These are phyloP conservation scores for Bombus pascuorum DNA, from an alignment of 1,140 invertebrate genomes.

Conservation along the genomic window DNA sequence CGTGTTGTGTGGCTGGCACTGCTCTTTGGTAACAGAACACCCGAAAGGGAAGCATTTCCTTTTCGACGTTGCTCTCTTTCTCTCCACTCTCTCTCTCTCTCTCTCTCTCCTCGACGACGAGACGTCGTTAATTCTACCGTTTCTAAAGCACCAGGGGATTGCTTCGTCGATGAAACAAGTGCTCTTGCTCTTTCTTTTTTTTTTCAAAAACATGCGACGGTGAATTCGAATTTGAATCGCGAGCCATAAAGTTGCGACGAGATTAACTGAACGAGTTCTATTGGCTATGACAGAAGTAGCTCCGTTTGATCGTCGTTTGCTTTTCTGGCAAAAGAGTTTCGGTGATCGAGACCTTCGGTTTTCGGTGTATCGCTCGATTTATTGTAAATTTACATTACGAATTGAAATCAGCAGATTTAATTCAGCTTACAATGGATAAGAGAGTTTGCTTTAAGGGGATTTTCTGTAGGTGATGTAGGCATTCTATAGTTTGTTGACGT, in stretches of 20 bases:
- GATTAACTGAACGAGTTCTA: too few relatives aligned
- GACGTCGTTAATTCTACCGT: slow-evolving; percentile 27
- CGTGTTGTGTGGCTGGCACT: slow-evolving; percentile 32
- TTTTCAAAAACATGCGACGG: not conserved
- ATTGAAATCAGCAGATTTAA: not conserved
- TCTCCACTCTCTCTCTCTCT: not conserved
- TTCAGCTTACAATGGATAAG: not conserved
- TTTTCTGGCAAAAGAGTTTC: too few relatives aligned
- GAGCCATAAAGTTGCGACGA: not conserved
- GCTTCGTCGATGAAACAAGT: slow-evolving; percentile 14
- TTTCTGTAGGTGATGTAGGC: not conserved
- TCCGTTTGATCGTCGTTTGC: not conserved
- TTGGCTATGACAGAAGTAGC: not conserved
- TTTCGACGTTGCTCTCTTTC: slow-evolving; percentile 19
- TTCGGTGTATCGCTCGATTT: not conserved
- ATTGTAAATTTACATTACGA: not conserved
- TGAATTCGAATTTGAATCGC: not conserved
- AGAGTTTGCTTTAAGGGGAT: not conserved
- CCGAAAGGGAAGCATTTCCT: slow-evolving; percentile 58
- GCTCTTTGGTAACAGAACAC: slow-evolving; percentile 60
- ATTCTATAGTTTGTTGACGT: not conserved
- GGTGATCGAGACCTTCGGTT: too few relatives aligned
- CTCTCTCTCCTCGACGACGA: not conserved
- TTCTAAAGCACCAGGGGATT: slow-evolving; percentile 11
- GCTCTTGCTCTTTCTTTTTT: not conserved